Evolutionary conservation across 2,888 invertebrate species (phyloP).

Genomic region (Drosophila buzzatii): DNA sequence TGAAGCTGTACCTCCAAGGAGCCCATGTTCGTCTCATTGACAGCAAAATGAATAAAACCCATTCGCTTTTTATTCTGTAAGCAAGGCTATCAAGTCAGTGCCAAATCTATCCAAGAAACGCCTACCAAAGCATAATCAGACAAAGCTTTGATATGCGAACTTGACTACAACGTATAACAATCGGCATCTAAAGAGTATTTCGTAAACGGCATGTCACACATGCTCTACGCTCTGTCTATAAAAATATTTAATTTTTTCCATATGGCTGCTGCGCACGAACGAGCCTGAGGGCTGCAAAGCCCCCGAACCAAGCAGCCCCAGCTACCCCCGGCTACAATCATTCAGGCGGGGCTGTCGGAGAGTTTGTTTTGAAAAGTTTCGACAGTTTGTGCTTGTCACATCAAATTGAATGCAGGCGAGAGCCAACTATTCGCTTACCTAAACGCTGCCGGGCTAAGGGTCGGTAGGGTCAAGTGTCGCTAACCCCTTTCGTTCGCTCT

Average conservation of each 20-base stretch:
- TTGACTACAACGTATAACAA: not conserved
- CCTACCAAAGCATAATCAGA: too few relatives aligned
- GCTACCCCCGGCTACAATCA: not conserved
- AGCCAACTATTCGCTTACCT: slow-evolving; percentile 23
- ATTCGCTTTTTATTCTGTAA: too few relatives aligned
- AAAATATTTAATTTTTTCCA: slow-evolving; percentile 26
- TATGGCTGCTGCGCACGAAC: slow-evolving; percentile 5
- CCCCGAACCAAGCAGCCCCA: not conserved
- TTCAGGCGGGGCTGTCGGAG: not conserved
- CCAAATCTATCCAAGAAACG: too few relatives aligned
- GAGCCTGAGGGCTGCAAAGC: not conserved
- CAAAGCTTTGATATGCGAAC: too few relatives aligned
- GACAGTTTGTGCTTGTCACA: slow-evolving; percentile 67
- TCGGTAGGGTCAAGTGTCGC: not conserved
- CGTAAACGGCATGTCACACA: not conserved
- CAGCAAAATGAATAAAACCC: too few relatives aligned
- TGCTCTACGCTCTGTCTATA: not conserved
- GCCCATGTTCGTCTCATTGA: too few relatives aligned
- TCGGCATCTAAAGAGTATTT: not conserved
- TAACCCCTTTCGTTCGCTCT: not conserved
- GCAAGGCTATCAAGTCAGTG: too few relatives aligned
- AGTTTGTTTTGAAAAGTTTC: slow-evolving; percentile 73
- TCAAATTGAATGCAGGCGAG: slow-evolving; percentile 40
- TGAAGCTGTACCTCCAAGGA: too few relatives aligned
- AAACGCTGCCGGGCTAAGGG: not conserved